Evolutionary conservation across 2,113 vertebrate genomes (phyloP).

Genomic region (Entelurus aequoreus): DNA sequence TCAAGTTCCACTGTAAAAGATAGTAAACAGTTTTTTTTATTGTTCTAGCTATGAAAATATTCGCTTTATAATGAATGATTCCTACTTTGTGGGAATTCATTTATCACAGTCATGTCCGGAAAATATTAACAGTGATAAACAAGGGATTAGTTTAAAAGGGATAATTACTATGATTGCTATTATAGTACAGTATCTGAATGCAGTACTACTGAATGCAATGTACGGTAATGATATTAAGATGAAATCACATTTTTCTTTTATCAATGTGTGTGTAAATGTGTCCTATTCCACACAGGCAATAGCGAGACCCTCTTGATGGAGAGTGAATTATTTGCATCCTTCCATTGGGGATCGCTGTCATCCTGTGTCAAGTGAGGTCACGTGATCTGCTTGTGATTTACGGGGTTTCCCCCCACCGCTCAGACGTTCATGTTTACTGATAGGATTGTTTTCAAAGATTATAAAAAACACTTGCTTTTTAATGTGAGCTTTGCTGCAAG

Average conservation of each 20-base stretch:
- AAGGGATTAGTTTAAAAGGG: no score
- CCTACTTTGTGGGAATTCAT: no score
- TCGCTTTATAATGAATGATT: no score
- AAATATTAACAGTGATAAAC: no score
- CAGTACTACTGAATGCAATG: no score
- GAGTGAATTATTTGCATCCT: slow-evolving; percentile 51
- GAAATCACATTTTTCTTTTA: slow-evolving; percentile 16
- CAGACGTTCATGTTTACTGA: slow-evolving; percentile 25
- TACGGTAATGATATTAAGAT: not conserved
- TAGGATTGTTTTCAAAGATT: slow-evolving; percentile 33
- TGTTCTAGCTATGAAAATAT: no score
- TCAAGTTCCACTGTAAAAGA: no score
- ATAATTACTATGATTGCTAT: no score
- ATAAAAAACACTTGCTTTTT: slow-evolving; percentile 49
- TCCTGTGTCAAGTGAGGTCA: slow-evolving; percentile 60
- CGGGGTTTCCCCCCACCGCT: slow-evolving; percentile 60
- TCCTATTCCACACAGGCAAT: slow-evolving; percentile 57
- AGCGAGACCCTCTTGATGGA: slow-evolving; percentile 52
- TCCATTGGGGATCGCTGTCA: slow-evolving; percentile 58
- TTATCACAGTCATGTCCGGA: no score
- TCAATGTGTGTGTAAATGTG: slow-evolving; percentile 38
- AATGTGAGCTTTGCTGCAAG: slow-evolving; percentile 46
- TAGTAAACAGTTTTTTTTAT: no score
- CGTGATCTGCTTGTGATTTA: slow-evolving; percentile 64
- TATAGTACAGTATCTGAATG: no score